Percentiles rank a stretch among this genome's conserved stretches.
Conservation (phyloP, 2,113 vertebrate species). For the Sylvia atricapilla region DNA sequence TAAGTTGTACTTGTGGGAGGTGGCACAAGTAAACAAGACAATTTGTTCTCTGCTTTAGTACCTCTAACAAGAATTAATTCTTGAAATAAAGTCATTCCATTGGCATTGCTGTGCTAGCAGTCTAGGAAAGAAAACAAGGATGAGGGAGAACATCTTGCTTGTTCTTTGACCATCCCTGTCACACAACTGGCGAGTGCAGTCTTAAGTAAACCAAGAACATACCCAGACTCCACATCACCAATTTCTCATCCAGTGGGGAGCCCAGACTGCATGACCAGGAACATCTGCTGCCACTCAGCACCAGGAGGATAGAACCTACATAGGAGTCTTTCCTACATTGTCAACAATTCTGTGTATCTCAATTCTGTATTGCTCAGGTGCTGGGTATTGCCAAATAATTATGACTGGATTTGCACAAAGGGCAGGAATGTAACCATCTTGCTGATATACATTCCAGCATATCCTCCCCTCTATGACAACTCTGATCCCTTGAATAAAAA, state of each 20-base stretch:
- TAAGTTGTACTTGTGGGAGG: neutral
- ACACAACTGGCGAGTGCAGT: neutral
- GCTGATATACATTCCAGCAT: neutral
- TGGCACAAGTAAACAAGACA: neutral
- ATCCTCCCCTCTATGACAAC: neutral
- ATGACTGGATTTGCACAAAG: neutral
- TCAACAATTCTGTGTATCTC: neutral
- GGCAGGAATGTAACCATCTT: neutral
- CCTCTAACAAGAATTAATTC: neutral
- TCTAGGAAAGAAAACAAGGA: neutral
- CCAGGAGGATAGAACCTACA: neutral
- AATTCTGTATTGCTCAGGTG: neutral
- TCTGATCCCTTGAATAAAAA: neutral
- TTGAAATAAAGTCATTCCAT: neutral
- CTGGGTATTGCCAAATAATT: neutral
- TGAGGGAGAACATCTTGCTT: neutral
- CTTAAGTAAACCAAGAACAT: conserved; percentile 26
- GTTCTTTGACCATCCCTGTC: neutral
- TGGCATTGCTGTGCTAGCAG: neutral
- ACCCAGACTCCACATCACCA: conserved; percentile 34
- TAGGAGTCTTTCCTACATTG: neutral
- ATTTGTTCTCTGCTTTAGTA: neutral
- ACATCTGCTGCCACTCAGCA: conserved; percentile 34
- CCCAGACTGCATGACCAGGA: neutral
- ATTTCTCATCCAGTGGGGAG: conserved; percentile 9